phyloP scores from a whole-genome alignment of 2,797 vertebrate species.

The Pantherophis alleghaniensis region DNA sequence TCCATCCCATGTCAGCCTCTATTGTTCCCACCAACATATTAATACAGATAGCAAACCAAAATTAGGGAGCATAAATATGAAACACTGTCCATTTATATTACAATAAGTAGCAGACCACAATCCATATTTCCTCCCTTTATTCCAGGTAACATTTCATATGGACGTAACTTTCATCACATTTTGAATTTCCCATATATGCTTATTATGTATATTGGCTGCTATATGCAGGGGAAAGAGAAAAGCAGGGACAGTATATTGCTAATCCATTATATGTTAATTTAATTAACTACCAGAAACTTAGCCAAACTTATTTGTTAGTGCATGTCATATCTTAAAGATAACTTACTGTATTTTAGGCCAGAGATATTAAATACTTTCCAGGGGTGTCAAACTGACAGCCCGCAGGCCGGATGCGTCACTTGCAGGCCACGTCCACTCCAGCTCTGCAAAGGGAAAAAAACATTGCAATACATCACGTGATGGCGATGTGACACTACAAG shows the following conservation, averaged over 20 bases:
- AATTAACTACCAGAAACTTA: not conserved
- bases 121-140: not conserved
- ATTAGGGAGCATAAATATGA: not conserved
- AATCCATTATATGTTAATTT: not conserved
- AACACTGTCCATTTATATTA: not conserved
- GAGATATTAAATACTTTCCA: not conserved
- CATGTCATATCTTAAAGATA: not conserved
- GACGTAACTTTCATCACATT: not conserved
- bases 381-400: not conserved
- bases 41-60: not conserved
- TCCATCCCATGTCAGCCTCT: not conserved
- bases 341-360: not conserved
- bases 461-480: accelerated
- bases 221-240: not conserved
- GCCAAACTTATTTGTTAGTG: not conserved
- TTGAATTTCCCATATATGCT: not conserved
- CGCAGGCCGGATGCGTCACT: accelerated
- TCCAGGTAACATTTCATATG: not conserved
- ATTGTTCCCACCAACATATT: not conserved
- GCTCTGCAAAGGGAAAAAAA: no score
- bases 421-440: no score
- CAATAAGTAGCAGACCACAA: not conserved
- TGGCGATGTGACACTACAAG: no score
- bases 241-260: no score
- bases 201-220: not conserved